phyloP scores from a whole-genome alignment of 2,797 vertebrate genomes.

The Cuculus canorus region DNA sequence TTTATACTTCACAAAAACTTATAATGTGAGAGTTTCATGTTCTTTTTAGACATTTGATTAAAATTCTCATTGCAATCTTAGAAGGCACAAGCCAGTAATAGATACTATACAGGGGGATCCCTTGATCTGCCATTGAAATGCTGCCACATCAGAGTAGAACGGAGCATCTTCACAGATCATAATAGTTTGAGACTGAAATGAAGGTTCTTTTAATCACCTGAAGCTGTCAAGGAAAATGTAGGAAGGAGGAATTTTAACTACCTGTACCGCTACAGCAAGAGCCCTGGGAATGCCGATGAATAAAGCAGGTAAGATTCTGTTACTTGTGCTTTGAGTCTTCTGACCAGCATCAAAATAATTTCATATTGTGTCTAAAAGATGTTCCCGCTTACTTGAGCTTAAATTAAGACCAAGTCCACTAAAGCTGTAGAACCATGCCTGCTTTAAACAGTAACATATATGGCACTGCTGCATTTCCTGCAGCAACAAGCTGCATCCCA shows the following conservation, averaged over 20 bases:
- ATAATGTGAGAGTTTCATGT: not conserved
- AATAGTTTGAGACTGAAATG: constrained; percentile 26
- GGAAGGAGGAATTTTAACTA: constrained; percentile 63
- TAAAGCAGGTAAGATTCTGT: not conserved
- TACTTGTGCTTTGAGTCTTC: not conserved
- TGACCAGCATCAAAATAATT: not conserved
- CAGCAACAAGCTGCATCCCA: not conserved
- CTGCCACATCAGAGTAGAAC: constrained; percentile 18
- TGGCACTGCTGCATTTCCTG: not conserved
- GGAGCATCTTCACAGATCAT: constrained; percentile 42
- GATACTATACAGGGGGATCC: not conserved
- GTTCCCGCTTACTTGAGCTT: not conserved
- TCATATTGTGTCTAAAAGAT: not conserved
- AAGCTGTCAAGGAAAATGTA: constrained; percentile 60
- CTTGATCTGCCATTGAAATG: constrained; percentile 28
- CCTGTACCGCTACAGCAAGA: not conserved
- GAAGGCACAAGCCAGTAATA: not conserved
- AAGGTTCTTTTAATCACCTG: constrained; percentile 49
- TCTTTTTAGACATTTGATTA: not conserved
- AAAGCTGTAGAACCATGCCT: not conserved
- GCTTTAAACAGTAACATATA: rapidly evolving
- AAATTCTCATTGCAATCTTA: not conserved
- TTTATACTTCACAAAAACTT: not conserved
- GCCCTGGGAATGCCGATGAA: not conserved
- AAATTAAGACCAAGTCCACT: not conserved